Evolutionary conservation across 2,888 invertebrate species (phyloP), one percentile per base, ranked within the genome.

Genomic region (Cheilosia pagana): DNA sequence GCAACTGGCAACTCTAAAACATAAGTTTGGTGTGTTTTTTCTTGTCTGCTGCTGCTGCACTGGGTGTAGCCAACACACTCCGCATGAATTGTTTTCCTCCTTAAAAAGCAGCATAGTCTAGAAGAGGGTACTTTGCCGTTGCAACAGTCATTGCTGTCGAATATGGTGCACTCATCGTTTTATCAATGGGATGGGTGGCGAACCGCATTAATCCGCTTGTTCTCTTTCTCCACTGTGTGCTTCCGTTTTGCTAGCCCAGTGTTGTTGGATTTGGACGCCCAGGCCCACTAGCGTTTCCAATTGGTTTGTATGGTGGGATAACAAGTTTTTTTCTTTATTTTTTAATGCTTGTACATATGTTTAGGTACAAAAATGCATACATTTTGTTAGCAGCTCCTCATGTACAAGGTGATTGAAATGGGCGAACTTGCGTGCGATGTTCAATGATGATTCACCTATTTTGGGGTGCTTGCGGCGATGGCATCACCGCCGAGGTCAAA

Each of bases 101-200:
- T 14, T n/a, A 19, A 7, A 59, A 78, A 67, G 25, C 31, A 79
- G 10, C 35, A 50, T 35, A 62, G 16, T 52, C 60, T 48, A 55
- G 41, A 62, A 55, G 41, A 41, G 68, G 68, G 74, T 60, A 28
- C 41, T 57, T 10, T 70, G 43, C 28, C n/a, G 31, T 48, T 70
- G 57, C 50, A 50, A 60, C 62, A 35, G 25, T 43, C 45, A 55
- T 52, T 65, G 71, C 31, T 12, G 65, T 60, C 45, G 50, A 70
- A 63, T 81, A 68, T 63, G 81, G 75, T 45, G 74, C 53, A 79
- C 79, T 79, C 83, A 83, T 65, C 63, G 59, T 57, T 75, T 83
- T 79, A 79, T 83, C 83, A 83, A 83, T 83, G 79, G 83, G 79
- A 74, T 83, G 83, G 83, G 83, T 63, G 63, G 60, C 52, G 53